A percentile compares a stretch with the other conserved stretches of the same genome.
These are phyloP conservation scores for Nycticorax nycticorax DNA, from an alignment of 2,113 vertebrate genomes.

Conservation along the genomic window DNA sequence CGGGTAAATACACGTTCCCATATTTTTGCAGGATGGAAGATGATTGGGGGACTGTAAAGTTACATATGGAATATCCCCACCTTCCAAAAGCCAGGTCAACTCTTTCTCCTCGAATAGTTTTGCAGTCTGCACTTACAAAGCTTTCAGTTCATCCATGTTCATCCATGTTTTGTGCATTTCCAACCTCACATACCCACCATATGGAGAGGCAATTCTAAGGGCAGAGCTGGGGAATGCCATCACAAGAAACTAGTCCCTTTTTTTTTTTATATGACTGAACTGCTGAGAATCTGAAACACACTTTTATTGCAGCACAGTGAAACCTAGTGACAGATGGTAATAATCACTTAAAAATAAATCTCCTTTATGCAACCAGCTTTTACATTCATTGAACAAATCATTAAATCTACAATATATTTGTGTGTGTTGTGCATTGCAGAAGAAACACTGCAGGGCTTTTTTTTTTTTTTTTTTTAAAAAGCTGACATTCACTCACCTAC, in stretches of 20 bases:
- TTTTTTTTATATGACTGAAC: not conserved
- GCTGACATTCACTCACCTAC: not conserved
- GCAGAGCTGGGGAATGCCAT: not conserved
- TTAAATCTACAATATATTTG: not conserved
- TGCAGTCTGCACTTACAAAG: not conserved
- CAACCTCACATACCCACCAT: not conserved
- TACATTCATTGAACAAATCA: constrained; percentile 40
- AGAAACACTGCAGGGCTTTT: not conserved
- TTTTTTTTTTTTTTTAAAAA: not conserved
- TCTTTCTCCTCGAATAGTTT: not conserved
- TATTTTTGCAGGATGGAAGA: not conserved
- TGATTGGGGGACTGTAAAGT: not conserved
- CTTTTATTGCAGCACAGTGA: constrained; percentile 45
- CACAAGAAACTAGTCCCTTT: not conserved
- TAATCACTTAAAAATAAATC: constrained; percentile 54
- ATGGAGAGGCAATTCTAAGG: not conserved
- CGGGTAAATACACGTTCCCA: accelerated
- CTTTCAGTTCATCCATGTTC: not conserved
- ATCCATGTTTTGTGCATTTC: not conserved
- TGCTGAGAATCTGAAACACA: constrained; percentile 29
- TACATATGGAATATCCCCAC: not conserved
- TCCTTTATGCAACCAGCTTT: constrained; percentile 50
- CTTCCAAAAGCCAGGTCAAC: not conserved
- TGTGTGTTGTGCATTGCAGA: not conserved
- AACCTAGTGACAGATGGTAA: constrained; percentile 62